Conservation (phyloP, 1,140 invertebrate genomes). For the Penaeus indicus region DNA sequence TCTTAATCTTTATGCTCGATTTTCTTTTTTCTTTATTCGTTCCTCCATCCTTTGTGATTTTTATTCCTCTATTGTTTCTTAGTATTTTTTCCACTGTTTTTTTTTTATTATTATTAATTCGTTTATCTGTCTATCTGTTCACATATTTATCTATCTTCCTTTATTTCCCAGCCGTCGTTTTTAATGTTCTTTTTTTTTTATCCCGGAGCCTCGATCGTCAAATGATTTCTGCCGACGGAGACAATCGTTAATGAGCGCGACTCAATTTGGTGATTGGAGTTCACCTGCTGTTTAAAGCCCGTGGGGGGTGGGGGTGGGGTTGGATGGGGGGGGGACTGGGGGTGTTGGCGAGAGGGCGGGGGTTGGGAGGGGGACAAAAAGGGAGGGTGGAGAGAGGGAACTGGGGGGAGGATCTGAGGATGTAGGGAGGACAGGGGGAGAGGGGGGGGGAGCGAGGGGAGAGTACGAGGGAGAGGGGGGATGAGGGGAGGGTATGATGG, state of each 20-base stretch:
- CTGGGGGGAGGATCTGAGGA: not conserved
- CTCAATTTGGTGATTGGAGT: not conserved
- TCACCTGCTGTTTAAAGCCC: not conserved
- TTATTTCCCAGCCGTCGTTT: not conserved
- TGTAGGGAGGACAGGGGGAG: not conserved
- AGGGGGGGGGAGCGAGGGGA: not conserved
- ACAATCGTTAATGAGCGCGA: too few species aligned
- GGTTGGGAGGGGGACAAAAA: not conserved
- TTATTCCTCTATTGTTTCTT: too few species aligned
- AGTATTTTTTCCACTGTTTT: too few species aligned
- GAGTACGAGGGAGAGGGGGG: not conserved
- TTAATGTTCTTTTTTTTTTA: too few species aligned
- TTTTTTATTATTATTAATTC: too few species aligned
- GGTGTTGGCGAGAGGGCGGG: not conserved
- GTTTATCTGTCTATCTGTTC: too few species aligned
- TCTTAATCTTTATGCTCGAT: too few species aligned
- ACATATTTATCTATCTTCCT: not conserved
- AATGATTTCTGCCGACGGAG: too few species aligned
- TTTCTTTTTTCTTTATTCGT: too few species aligned
- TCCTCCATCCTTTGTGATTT: too few species aligned
- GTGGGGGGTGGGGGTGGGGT: too few species aligned
- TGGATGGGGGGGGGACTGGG: not conserved
- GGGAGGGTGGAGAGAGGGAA: not conserved
- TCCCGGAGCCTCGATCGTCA: too few species aligned
- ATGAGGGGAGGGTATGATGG: not conserved